These are phyloP conservation scores for Melopsittacus undulatus DNA, from an alignment of 2,797 vertebrate species.

Conservation along the genomic window DNA sequence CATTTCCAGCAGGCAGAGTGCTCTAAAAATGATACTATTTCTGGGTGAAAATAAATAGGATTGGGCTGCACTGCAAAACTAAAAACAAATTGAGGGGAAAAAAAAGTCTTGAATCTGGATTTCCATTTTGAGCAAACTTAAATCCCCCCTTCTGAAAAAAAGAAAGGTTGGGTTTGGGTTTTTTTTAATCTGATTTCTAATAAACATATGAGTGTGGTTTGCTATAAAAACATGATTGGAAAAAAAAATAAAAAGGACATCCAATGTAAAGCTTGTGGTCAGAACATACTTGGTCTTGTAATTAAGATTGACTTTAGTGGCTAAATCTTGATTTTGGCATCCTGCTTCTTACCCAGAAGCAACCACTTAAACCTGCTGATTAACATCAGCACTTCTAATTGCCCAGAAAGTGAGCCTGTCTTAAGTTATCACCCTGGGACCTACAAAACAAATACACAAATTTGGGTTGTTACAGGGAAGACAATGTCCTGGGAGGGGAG, in stretches of 20 bases:
- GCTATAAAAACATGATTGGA: neutral
- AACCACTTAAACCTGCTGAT: neutral
- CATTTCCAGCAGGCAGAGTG: conserved; percentile 1
- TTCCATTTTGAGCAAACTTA: neutral
- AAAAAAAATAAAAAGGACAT: neutral
- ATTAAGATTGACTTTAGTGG: neutral
- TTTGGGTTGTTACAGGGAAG: neutral
- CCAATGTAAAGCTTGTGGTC: neutral
- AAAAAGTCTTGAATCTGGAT: neutral
- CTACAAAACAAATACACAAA: neutral
- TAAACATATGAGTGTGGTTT: neutral
- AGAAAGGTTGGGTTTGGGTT: neutral
- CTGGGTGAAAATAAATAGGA: neutral
- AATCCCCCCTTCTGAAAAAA: fast-evolving
- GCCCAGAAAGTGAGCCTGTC: neutral
- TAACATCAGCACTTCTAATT: conserved; percentile 10
- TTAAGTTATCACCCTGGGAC: neutral
- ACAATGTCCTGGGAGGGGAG: fast-evolving
- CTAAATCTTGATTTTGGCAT: conserved; percentile 15
- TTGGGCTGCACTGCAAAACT: neutral
- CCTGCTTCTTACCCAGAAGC: neutral
- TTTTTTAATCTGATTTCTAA: neutral
- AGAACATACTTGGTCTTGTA: neutral
- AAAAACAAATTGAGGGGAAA: neutral
- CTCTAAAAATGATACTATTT: conserved; percentile 44